These are phyloP conservation scores for Mythimna vitellina DNA, from an alignment of 2,888 invertebrate species.

Conservation along the genomic window DNA sequence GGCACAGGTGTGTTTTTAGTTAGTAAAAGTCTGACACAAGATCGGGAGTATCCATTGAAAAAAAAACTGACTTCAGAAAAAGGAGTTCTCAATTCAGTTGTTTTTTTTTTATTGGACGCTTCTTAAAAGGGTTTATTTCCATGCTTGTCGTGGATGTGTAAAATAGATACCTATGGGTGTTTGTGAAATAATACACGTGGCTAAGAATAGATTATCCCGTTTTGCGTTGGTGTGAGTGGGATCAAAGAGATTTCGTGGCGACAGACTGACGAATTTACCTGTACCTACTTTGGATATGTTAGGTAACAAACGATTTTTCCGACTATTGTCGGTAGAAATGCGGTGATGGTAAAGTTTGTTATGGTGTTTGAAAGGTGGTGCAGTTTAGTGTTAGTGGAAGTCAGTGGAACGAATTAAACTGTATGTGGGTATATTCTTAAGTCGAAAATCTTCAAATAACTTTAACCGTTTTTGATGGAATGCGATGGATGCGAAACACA, in stretches of 20 bases:
- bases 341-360: background rate
- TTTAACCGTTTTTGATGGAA: too few species aligned
- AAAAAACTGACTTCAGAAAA: too few species aligned
- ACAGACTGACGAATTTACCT: slow-evolving; percentile 6
- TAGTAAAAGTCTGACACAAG: too few species aligned
- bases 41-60: too few species aligned
- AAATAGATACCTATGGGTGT: slow-evolving; percentile 16
- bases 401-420: too few species aligned
- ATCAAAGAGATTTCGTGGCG: slow-evolving; percentile 10
- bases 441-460: too few species aligned
- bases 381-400: too few species aligned
- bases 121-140: background rate
- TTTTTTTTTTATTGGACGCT: background rate
- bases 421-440: too few species aligned
- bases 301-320: background rate
- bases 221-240: slow-evolving; percentile 1
- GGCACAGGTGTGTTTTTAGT: too few species aligned
- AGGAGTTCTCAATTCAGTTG: too few species aligned
- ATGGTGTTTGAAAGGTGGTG: too few species aligned
- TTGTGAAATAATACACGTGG: slow-evolving; percentile 13
- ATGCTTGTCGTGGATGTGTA: background rate
- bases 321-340: background rate
- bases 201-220: slow-evolving; percentile 24
- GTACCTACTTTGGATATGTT: background rate
- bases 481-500: too few species aligned